A percentile compares a stretch with the other conserved stretches of the same genome.
Evolutionary conservation across 2,888 invertebrate species (phyloP).

Genomic region (Sipha maydis): DNA sequence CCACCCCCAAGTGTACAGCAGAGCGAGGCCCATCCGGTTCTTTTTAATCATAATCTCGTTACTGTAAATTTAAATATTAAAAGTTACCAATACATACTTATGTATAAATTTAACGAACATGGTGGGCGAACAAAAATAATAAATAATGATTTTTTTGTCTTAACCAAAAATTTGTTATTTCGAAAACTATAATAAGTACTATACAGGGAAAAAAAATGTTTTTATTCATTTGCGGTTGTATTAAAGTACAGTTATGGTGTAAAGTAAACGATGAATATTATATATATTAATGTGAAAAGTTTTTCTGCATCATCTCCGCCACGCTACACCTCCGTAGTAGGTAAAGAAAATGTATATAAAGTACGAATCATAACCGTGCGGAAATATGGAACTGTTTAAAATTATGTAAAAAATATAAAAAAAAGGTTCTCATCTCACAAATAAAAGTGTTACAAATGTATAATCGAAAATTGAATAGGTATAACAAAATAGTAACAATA

Average conservation of each 20-base stretch:
- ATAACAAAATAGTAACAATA: background rate
- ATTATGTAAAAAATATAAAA: background rate
- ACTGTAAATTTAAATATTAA: background rate
- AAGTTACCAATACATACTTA: background rate
- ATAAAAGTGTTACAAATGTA: background rate
- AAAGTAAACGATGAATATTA: conserved; percentile 46
- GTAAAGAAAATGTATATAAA: conserved; percentile 2
- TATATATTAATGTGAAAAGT: conserved; percentile 46
- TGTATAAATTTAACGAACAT: conserved; percentile 10
- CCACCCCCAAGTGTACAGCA: too few relatives aligned
- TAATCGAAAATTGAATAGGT: background rate
- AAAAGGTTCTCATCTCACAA: too few relatives aligned
- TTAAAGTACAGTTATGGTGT: conserved; percentile 20
- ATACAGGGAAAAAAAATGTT: background rate
- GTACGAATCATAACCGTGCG: background rate
- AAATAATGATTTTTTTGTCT: background rate
- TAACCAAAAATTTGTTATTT: background rate
- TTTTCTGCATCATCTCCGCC: conserved; percentile 23
- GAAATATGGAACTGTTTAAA: background rate
- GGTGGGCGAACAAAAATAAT: background rate
- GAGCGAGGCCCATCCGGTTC: too few relatives aligned
- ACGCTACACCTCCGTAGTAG: background rate
- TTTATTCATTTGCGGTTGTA: conserved; percentile 24
- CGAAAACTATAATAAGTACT: background rate
- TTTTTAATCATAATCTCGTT: background rate